Conservation (phyloP, 2,113 vertebrate species). For the Notechis scutatus region DNA sequence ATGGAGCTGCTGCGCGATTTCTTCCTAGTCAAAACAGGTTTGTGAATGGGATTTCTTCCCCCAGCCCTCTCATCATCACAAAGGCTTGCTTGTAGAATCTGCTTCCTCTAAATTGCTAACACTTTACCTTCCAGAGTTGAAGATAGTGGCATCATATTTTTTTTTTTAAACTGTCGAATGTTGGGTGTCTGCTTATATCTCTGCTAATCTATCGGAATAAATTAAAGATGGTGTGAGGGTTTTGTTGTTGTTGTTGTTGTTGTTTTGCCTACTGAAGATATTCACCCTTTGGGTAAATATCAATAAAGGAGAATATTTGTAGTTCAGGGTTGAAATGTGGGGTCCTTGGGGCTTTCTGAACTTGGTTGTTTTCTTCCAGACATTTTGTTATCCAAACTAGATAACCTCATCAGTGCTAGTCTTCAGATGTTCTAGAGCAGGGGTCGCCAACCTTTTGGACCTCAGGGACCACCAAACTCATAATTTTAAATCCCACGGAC, state of each 20-base stretch:
- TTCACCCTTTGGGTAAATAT: not conserved
- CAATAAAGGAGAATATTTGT: no score
- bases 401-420: not conserved
- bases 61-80: no score
- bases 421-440: not conserved
- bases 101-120: not conserved
- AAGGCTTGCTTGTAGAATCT: not conserved
- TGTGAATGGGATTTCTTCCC: not conserved
- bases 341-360: no score
- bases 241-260: no score
- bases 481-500: no score
- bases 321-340: no score
- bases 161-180: not conserved
- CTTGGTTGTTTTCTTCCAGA: no score
- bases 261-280: not conserved
- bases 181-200: not conserved
- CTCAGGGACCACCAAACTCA: no score
- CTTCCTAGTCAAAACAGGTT: conserved; percentile 9
- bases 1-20: conserved; percentile 18
- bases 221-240: not conserved
- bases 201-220: not conserved
- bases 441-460: no score
- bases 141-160: not conserved
- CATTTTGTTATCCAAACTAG: no score
- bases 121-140: not conserved